Evolutionary conservation across 1,140 invertebrate genomes (phyloP), one percentile per base, ranked within the genome.

Genomic region (Lasioglossum albipes): DNA sequence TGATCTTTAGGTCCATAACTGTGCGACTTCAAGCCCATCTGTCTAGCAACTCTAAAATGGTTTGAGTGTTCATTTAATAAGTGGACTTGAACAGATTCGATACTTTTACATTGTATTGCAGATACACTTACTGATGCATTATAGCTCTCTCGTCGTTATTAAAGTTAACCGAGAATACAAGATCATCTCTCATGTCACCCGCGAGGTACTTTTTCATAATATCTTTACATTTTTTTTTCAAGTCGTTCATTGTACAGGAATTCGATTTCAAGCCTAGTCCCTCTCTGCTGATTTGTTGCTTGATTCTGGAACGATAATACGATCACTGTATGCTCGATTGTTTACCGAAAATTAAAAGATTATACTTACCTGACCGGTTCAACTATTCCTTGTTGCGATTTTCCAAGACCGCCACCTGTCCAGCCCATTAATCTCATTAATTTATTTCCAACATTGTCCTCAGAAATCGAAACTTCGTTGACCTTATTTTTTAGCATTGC

Each of bases 401-500:
- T 95, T 0, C 97, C 96, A 61, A 97, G 92, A 0, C 96, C 96
- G 52, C 96, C 96, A 42, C 97, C 97, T 42, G 94, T 93, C 97
- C 97, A 97, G 0, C 97, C 97, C 96, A 97, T 97, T 81, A 96
- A 91, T 79, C 95, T 95, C 94, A 97, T 95, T 92, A 97, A 94
- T 87, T 95, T 96, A 71, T 92, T 95, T 10, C 96, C 96, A 75
- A 96, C 93, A 85, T 95, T 95, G 79, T 92, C 93, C 13, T 92
- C 90, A 45, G 92, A 83, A 9, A 95, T 84, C 27, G 89, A 87
- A 52, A 88, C 70, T n/a, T 86, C 45, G 2, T 75, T 75, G 0
- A 61, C 9, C 27, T 75, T 72, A 20, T 74, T 73, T 10, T 86
- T 75, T 3, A 76, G 13, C 67, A 83, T 82, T 61, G 78, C 27